Base-by-base conservation (phyloP, 30 jellyfish, hydroid and myxozoan genomes). In the Pseudorhiza aurosa region DNA sequence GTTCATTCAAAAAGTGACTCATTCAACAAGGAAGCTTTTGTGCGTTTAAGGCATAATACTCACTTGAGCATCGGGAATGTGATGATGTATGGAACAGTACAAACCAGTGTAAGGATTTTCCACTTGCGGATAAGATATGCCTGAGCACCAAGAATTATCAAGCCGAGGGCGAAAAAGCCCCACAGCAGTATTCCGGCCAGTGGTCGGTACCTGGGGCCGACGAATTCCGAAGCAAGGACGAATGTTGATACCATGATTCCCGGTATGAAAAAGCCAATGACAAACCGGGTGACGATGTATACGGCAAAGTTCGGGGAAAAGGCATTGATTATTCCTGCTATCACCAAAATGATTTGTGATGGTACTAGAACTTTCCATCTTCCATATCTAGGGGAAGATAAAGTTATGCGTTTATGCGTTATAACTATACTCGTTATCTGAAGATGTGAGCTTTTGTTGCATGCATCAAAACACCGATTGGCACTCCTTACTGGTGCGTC, bases 81-180 rank as follows among this genome's bases (percentile, higher is more conserved):
- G 67, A 88, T 37, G 22, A 88, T 57, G 55, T 83, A 91, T 6
- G 98, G 98, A 10, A 88, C 95, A 64, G 98, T 77, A 58, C 96
- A 75, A 35, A 76, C 72, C 14, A 82, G 76, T 22, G 73, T 45
- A 35, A 91, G 74, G 10, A 56, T 5, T 42, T 78, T 91, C 98
- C 98, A 91, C 28, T 76, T 43, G 21, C 96, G 86, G 18, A 91
- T 60, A 72, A 91, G 84, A 49, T 83, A 91, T 22, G 98, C 98
- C 53, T 77, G 73, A 7, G 83, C 35, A 35, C 98, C 98, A 58
- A 91, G 87, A 22, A 91, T 67, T 40, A 88, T 57, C 51, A 83
- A 47, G 9, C 84, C 98, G 22, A 91, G 18, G 9, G 95, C 76
- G 77, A 91, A 84, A 64, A 82, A 83, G 10, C 85, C 74, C 96